Evolutionary conservation across 2,888 invertebrate genomes (phyloP).

Genomic region (Drosophila antonietae): DNA sequence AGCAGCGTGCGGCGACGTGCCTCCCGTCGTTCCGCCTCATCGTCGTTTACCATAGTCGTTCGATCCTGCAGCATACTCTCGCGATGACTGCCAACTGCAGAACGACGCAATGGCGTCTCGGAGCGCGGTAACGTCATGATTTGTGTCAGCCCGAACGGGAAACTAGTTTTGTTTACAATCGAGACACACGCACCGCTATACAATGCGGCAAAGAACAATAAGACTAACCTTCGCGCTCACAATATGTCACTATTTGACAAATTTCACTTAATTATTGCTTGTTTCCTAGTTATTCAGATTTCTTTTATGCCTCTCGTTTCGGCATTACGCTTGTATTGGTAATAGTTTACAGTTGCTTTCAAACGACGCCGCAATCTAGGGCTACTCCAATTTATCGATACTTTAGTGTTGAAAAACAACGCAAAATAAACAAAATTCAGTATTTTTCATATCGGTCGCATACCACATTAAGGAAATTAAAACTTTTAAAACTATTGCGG

Average conservation of each 20-base stretch:
- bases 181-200: conserved; percentile 8
- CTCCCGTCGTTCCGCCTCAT: conserved; percentile 87
- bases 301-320: conserved; percentile 44
- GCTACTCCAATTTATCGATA: conserved; percentile 39
- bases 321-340: conserved; percentile 61
- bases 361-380: conserved; percentile 73
- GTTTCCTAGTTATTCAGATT: conserved; percentile 36
- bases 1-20: conserved; percentile 79
- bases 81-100: conserved; percentile 77
- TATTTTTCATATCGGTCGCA: conserved; percentile 2
- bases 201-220: conserved; percentile 9
- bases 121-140: conserved; percentile 82
- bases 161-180: conserved; percentile 12
- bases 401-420: conserved; percentile 48
- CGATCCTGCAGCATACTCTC: conserved; percentile 61
- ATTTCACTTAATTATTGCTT: conserved; percentile 27
- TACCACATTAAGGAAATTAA: neutral
- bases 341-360: conserved; percentile 77
- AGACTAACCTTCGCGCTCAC: neutral
- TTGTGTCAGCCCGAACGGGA: conserved; percentile 3
- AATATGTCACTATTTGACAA: conserved; percentile 3
- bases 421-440: neutral
- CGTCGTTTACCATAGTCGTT: conserved; percentile 85
- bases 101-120: conserved; percentile 82
- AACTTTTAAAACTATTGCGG: neutral